A percentile compares a stretch with the other conserved stretches of the same genome.
Evolutionary conservation across 2,113 vertebrate species (phyloP).

Genomic region (Hemichromis elongatus): DNA sequence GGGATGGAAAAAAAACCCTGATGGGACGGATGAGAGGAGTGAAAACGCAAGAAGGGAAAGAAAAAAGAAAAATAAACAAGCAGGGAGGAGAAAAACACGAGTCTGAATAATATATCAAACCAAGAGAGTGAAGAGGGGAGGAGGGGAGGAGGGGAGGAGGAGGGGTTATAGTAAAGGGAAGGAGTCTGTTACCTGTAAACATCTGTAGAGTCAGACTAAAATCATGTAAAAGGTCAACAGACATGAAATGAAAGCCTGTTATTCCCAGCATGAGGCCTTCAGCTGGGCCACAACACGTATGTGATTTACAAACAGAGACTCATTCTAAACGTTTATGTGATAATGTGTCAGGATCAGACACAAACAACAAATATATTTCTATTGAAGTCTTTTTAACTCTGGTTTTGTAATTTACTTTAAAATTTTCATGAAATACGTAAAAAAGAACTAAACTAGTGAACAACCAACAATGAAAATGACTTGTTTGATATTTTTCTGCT

Average conservation of each 20-base stretch:
- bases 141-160: neutral
- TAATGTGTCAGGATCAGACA: neutral
- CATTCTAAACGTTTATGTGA: neutral
- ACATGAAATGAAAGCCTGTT: neutral
- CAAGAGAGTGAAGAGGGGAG: neutral
- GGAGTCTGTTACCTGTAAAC: too few species aligned
- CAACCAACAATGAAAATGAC: neutral
- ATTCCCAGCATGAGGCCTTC: neutral
- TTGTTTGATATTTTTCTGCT: neutral
- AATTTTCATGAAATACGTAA: neutral
- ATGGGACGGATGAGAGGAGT: neutral
- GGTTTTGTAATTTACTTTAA: neutral
- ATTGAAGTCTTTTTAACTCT: neutral
- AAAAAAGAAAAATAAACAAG: neutral
- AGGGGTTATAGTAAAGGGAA: neutral
- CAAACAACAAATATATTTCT: neutral
- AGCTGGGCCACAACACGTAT: neutral
- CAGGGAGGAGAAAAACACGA: neutral
- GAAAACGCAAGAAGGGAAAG: too few species aligned
- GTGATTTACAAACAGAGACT: neutral
- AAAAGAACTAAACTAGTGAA: neutral
- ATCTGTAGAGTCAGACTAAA: too few species aligned
- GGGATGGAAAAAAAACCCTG: neutral
- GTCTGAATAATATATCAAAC: constrained; percentile 10
- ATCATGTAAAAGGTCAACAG: neutral